Evolutionary conservation across 2,888 invertebrate species (phyloP).

Genomic region (Hemithea aestivaria): DNA sequence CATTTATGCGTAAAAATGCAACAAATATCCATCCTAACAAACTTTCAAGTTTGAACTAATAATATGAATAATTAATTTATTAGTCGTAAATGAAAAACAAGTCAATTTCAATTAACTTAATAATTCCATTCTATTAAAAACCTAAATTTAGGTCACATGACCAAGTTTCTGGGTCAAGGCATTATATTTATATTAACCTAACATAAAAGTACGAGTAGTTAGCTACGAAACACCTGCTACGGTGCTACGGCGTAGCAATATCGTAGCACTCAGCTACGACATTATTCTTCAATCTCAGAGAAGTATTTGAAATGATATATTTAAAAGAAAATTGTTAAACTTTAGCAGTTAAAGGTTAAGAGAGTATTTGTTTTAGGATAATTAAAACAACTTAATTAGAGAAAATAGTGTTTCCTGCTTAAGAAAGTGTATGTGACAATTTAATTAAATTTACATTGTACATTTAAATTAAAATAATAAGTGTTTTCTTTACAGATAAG

Average conservation of each 20-base stretch:
- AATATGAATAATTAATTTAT: too few relatives aligned
- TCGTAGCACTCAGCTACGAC: slow-evolving; percentile 12
- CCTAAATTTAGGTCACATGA: background rate
- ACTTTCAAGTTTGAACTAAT: too few relatives aligned
- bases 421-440: too few relatives aligned
- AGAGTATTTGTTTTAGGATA: background rate
- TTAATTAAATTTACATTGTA: too few relatives aligned
- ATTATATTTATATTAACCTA: slow-evolving; percentile 13
- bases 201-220: slow-evolving; percentile 13
- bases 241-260: slow-evolving; percentile 30
- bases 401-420: background rate
- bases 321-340: too few relatives aligned
- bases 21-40: too few relatives aligned
- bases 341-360: background rate
- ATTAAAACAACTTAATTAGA: background rate
- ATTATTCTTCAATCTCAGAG: slow-evolving; percentile 17
- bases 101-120: too few relatives aligned
- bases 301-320: slow-evolving; percentile 6
- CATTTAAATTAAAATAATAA: too few relatives aligned
- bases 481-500: too few relatives aligned
- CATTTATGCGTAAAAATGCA: too few relatives aligned
- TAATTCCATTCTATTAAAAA: too few relatives aligned
- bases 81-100: too few relatives aligned
- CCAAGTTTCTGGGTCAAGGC: slow-evolving; percentile 20
- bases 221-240: slow-evolving; percentile 12